phyloP scores from a whole-genome alignment of 1,140 invertebrate species.

The Manduca sexta region DNA sequence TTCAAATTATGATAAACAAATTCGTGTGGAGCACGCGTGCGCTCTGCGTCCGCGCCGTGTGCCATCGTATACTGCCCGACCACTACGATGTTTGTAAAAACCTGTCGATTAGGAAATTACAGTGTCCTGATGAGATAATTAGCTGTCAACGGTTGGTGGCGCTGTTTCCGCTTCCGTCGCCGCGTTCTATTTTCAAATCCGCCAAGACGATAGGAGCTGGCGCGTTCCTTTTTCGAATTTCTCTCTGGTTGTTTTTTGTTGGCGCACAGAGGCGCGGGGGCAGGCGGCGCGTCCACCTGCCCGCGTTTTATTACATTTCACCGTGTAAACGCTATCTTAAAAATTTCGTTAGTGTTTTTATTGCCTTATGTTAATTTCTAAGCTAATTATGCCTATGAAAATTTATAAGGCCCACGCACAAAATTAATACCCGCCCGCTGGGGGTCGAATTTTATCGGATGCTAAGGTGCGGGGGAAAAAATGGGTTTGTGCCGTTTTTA shows the following conservation, averaged over 20 bases:
- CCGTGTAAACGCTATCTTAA: constrained; percentile 56
- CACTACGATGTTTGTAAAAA: constrained; percentile 53
- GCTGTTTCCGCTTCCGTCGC: constrained; percentile 59
- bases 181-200: constrained; percentile 65
- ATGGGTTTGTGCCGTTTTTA: constrained; percentile 49
- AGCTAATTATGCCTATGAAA: constrained; percentile 72
- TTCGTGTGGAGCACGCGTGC: constrained; percentile 22
- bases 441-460: constrained; percentile 56
- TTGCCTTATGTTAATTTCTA: constrained; percentile 71
- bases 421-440: constrained; percentile 60
- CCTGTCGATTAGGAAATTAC: constrained; percentile 61
- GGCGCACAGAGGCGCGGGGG: constrained; percentile 2
- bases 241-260: constrained; percentile 21
- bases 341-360: constrained; percentile 69
- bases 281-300: constrained; percentile 42
- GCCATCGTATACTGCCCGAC: no score
- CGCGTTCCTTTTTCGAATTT: constrained; percentile 22
- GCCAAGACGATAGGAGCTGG: constrained; percentile 29
- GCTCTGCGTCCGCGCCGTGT: constrained; percentile 1
- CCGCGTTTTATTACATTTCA: constrained; percentile 54
- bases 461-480: constrained; percentile 35
- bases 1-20: constrained; percentile 54
- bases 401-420: constrained; percentile 61
- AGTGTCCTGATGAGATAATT: constrained; percentile 59
- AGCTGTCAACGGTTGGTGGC: constrained; percentile 59